These are phyloP conservation scores for Smutsia gigantea DNA, from an alignment of 2,797 vertebrate genomes.

Conservation along the genomic window DNA sequence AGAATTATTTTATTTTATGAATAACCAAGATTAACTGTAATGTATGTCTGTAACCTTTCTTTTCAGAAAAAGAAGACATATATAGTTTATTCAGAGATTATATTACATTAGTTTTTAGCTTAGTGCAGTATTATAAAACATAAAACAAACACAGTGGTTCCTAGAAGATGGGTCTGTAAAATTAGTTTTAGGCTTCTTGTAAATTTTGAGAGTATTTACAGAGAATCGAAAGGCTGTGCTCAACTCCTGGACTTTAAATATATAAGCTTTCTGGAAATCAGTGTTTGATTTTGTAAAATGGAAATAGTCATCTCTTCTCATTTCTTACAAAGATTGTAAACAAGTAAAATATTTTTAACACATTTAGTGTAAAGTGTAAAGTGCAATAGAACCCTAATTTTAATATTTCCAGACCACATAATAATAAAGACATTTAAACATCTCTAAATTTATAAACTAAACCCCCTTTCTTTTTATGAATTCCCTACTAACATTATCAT, in stretches of 20 bases:
- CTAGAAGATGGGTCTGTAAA: conserved; percentile 29
- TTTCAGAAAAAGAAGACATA: conserved; percentile 31
- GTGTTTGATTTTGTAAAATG: conserved; percentile 54
- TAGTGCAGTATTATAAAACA: background rate
- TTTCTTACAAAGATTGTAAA: background rate
- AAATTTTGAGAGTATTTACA: conserved; percentile 62
- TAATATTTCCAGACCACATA: background rate
- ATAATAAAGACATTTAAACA: conserved; percentile 25
- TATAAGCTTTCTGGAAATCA: conserved; percentile 43
- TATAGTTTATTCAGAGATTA: conserved; percentile 69
- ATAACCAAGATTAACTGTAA: conserved; percentile 9
- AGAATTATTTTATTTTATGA: background rate
- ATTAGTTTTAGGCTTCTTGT: conserved; percentile 60
- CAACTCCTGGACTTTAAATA: conserved; percentile 38
- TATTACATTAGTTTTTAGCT: conserved; percentile 46
- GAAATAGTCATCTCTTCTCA: conserved; percentile 39
- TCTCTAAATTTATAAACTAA: background rate
- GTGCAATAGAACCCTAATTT: conserved; percentile 21
- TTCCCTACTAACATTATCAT: background rate
- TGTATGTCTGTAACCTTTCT: conserved; percentile 36
- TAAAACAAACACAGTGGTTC: conserved; percentile 62
- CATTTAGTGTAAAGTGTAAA: conserved; percentile 21
- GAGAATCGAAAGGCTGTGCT: conserved; percentile 19
- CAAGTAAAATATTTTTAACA: conserved; percentile 42
- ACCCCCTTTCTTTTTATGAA: background rate